These are phyloP conservation scores for Ramphastos sulfuratus DNA, from an alignment of 2,113 vertebrate genomes.

Conservation along the genomic window DNA sequence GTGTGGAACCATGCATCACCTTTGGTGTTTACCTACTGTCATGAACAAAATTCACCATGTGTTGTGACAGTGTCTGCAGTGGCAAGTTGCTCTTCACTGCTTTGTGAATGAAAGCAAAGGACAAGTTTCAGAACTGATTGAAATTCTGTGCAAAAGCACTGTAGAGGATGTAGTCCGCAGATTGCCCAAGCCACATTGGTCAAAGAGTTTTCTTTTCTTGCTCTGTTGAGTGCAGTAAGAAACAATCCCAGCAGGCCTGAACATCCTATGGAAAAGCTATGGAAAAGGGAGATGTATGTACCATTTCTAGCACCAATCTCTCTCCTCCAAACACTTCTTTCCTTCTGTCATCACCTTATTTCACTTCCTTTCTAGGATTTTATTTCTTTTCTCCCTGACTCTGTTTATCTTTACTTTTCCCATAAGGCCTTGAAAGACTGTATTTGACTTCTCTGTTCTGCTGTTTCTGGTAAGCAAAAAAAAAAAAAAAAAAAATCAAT, in stretches of 20 bases:
- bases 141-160: not conserved
- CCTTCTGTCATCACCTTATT: not conserved
- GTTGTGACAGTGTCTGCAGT: not conserved
- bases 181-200: not conserved
- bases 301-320: not conserved
- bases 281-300: not conserved
- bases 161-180: not conserved
- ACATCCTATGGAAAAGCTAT: not conserved
- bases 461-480: not conserved
- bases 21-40: conserved; percentile 4
- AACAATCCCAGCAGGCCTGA: rapidly evolving
- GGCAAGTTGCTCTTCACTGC: rapidly evolving
- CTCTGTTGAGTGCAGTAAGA: not conserved
- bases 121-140: not conserved
- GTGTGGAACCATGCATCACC: not conserved
- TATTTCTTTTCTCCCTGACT: not conserved
- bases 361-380: not conserved
- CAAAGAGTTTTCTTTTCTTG: not conserved
- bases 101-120: not conserved
- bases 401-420: not conserved
- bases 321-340: not conserved
- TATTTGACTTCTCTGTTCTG: not conserved
- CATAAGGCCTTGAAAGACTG: not conserved
- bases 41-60: not conserved
- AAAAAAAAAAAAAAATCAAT: conserved; percentile 14